Conservation (phyloP, 2,797 vertebrate species). For the Sebastes wilsoni region DNA sequence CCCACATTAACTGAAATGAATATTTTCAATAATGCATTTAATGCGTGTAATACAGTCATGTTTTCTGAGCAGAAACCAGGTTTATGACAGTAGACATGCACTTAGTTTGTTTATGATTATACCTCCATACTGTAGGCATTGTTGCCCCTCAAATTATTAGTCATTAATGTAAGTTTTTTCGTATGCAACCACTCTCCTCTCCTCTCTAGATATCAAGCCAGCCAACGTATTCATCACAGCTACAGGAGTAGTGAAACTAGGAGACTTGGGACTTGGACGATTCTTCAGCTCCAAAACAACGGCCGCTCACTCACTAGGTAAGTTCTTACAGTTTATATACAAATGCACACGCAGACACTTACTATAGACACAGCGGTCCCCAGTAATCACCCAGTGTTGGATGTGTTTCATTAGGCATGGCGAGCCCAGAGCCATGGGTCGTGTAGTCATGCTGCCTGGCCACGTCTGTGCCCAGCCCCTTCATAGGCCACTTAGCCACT, state of each 20-base stretch:
- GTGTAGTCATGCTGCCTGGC: conserved; percentile 66
- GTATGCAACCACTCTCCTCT: neutral
- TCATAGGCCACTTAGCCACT: conserved; percentile 78
- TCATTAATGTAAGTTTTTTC: neutral
- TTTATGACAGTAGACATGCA: neutral
- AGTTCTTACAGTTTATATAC: conserved; percentile 49
- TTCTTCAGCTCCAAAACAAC: conserved; percentile 99
- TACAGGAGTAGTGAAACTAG: conserved; percentile 97
- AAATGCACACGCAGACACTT: conserved; percentile 19
- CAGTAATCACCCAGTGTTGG: conserved; percentile 74
- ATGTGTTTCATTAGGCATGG: conserved; percentile 85
- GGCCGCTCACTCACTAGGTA: conserved; percentile 96
- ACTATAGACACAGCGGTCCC: conserved; percentile 14
- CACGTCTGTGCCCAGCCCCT: conserved; percentile 68
- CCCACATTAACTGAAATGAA: conserved; percentile 25
- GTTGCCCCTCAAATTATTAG: neutral
- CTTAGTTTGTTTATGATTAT: neutral
- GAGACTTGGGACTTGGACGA: conserved; percentile 94
- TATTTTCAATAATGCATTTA: conserved; percentile 10
- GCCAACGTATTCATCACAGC: conserved; percentile 99
- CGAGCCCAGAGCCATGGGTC: conserved; percentile 81
- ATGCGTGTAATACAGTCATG: neutral
- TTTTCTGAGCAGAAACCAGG: neutral
- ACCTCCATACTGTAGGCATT: neutral
- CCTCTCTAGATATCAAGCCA: conserved; percentile 92